phyloP scores from a whole-genome alignment of 2,113 vertebrate species.

The Ceratotherium simum region DNA sequence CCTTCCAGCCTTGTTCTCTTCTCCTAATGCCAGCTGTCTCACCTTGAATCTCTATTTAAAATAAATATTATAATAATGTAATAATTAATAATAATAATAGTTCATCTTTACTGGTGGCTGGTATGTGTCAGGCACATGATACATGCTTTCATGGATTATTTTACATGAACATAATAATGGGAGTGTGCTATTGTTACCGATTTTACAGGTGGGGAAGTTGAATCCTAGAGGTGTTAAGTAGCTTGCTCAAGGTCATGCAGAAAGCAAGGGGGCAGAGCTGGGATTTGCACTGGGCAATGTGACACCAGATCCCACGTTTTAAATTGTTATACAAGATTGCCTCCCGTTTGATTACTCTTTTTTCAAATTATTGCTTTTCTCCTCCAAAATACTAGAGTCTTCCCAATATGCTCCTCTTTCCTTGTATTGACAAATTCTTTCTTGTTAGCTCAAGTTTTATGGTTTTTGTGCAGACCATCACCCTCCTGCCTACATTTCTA shows the following conservation, averaged over 20 bases:
- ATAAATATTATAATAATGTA: not conserved
- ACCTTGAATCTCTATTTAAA: constrained; percentile 26
- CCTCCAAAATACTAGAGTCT: not conserved
- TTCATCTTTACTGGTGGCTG: not conserved
- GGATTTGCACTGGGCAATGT: not conserved
- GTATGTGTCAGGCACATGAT: not conserved
- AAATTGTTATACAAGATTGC: not conserved
- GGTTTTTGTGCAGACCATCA: not conserved
- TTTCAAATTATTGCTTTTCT: not conserved
- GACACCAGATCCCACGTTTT: not conserved
- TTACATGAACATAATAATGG: not conserved
- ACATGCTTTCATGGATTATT: not conserved
- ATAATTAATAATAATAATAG: not conserved
- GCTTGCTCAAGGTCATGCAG: not conserved
- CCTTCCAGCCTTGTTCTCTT: not conserved
- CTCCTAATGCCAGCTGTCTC: not conserved
- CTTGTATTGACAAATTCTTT: not conserved
- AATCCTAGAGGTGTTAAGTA: not conserved
- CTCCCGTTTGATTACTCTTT: not conserved
- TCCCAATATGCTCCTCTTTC: not conserved
- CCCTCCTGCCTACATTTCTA: not conserved
- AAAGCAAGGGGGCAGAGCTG: not conserved
- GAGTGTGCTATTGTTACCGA: not conserved
- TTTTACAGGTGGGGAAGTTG: not conserved
- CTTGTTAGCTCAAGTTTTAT: not conserved